A percentile compares a stretch with the other conserved stretches of the same genome.
Evolutionary conservation across 2,113 vertebrate species (phyloP).

Genomic region (Rhabdornis inornatus): DNA sequence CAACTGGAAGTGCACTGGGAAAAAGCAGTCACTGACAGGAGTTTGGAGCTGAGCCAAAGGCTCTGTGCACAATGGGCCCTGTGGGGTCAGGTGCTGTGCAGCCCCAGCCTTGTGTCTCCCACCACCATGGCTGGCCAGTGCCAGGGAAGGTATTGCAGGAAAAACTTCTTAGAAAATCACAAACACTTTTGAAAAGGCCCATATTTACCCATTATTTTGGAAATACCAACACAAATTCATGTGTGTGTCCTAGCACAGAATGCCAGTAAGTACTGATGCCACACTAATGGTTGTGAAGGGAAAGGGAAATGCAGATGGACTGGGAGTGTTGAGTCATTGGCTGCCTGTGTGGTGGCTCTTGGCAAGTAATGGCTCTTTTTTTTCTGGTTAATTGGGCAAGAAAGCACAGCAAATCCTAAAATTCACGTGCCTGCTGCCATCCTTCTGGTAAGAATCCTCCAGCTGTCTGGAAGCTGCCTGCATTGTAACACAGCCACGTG

Average conservation of each 20-base stretch:
- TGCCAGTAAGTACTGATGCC: neutral
- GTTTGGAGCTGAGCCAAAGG: neutral
- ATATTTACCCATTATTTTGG: neutral
- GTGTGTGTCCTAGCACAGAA: neutral
- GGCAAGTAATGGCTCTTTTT: neutral
- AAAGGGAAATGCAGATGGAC: neutral
- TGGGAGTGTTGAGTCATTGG: neutral
- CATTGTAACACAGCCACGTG: neutral
- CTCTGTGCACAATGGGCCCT: rapidly evolving
- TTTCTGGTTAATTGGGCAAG: neutral
- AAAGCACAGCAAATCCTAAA: neutral
- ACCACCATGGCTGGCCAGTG: neutral
- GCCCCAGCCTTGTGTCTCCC: neutral
- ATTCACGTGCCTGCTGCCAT: neutral
- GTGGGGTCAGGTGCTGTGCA: neutral
- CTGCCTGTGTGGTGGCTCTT: neutral
- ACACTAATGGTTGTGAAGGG: neutral
- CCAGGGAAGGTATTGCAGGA: neutral
- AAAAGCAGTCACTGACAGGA: neutral
- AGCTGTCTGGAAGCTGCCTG: neutral
- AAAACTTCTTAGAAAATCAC: neutral
- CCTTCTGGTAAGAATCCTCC: neutral
- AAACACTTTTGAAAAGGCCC: neutral
- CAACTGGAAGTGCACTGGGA: neutral
- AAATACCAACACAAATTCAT: neutral